Percentiles rank a stretch among this genome's conserved stretches.
These are phyloP conservation scores for Hylaeus anthracinus DNA, from an alignment of 1,140 invertebrate genomes.

Conservation along the genomic window DNA sequence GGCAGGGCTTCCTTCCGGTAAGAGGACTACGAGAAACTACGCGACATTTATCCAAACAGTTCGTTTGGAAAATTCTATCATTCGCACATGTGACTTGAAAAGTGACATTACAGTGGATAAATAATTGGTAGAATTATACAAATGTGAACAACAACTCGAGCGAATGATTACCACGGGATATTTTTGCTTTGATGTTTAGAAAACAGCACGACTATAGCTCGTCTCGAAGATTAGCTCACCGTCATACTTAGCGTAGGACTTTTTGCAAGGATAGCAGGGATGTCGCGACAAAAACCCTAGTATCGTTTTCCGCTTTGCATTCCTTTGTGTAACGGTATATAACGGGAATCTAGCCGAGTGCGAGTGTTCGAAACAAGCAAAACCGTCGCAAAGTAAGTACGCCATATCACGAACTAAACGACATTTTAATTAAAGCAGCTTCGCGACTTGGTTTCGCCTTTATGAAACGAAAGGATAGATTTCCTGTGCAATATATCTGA, in stretches of 20 bases:
- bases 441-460: background rate
- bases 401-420: constrained; percentile 7
- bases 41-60: no score
- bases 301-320: background rate
- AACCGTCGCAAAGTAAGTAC: constrained; percentile 8
- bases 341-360: background rate
- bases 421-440: constrained; percentile 30
- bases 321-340: background rate
- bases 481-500: constrained; percentile 14
- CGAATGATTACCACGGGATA: no score
- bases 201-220: no score
- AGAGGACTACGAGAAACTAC: no score
- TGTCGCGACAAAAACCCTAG: background rate
- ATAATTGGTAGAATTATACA: no score
- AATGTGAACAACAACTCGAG: no score
- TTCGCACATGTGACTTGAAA: no score
- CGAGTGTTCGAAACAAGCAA: constrained; percentile 5
- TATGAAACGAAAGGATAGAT: background rate
- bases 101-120: no score
- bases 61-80: no score
- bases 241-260: background rate
- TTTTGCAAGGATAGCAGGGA: background rate
- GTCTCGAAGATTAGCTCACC: no score
- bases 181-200: no score
- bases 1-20: no score